Evolutionary conservation across 2,888 invertebrate genomes (phyloP), one percentile per base, ranked within the genome.

Genomic region (Myopa tessellatipennis): DNA sequence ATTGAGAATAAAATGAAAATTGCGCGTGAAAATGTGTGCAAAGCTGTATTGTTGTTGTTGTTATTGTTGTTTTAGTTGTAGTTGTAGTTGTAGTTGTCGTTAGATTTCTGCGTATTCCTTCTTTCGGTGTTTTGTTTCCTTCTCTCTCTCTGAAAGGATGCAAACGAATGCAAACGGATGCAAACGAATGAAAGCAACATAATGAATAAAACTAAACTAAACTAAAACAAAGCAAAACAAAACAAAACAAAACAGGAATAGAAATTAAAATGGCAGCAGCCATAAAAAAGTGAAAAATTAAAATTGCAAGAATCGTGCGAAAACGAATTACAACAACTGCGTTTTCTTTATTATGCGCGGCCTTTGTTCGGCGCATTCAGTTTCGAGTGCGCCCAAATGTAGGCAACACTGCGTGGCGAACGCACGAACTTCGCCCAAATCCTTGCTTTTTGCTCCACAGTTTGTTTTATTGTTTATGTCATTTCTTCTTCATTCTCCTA

Each of bases 1-100:
- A 75, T 75, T 68, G 68, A 75, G 58, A 75, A 75, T 58, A 45
- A 73, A 74, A 67, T 74, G 74, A 75, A 69, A 75, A 75, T 75
- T 75, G 75, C 69, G 75, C 75, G 75, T 75, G 75, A 65, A 65
- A 65, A 38, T 65, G 65, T 36, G 50, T 75, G 69, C 75, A 61
- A 38, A 69, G 38, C 26, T 60, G 7, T 50, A 50, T 52, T 26
- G 40, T 61, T 73, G 38, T 73, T 40, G 73, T 73, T 18, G 45
- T 26, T 61, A 8, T 2, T 61, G 74, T 50, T 52, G 52, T 74
- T 52, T n/a, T n/a, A n/a, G n/a, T n/a, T n/a, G n/a, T n/a, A n/a
- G n/a, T n/a, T n/a, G n/a, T n/a, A n/a, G n/a, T n/a, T n/a, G n/a
- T n/a, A n/a, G 65, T 65, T 61, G 38, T 14, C 36, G 65, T 34